Evolutionary conservation across 2,113 vertebrate species (phyloP).

Genomic region (Daboia siamensis): DNA sequence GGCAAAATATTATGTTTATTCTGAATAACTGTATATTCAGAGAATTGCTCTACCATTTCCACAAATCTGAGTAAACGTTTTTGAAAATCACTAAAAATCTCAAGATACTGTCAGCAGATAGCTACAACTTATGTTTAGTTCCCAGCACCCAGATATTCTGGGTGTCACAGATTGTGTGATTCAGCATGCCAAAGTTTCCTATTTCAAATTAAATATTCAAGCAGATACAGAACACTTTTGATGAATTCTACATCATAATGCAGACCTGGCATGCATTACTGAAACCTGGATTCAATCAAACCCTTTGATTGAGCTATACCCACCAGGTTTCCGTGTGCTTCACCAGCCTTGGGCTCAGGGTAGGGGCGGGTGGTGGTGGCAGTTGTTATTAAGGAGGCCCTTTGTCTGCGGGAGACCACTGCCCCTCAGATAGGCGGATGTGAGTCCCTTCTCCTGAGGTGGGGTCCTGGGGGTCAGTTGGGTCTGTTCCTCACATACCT

Average conservation of each 20-base stretch:
- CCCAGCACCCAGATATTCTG: neutral
- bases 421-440: too few relatives aligned
- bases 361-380: too few relatives aligned
- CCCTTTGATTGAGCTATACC: too few relatives aligned
- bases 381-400: too few relatives aligned
- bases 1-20: neutral
- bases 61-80: neutral
- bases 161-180: neutral
- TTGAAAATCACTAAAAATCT: neutral
- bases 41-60: neutral
- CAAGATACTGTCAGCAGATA: neutral
- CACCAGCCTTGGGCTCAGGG: too few relatives aligned
- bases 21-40: neutral
- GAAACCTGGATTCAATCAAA: too few relatives aligned
- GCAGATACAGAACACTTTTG: neutral
- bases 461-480: too few relatives aligned
- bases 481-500: too few relatives aligned
- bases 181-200: neutral
- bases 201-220: neutral
- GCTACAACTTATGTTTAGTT: neutral
- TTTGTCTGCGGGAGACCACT: too few relatives aligned
- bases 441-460: too few relatives aligned
- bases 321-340: too few relatives aligned
- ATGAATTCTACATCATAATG: neutral
- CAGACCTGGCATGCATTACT: too few relatives aligned